Percentiles rank a stretch among this genome's conserved stretches.
These are phyloP conservation scores for Drosophila nr. perissopoda DNA, from an alignment of 2,888 invertebrate species.

Conservation along the genomic window DNA sequence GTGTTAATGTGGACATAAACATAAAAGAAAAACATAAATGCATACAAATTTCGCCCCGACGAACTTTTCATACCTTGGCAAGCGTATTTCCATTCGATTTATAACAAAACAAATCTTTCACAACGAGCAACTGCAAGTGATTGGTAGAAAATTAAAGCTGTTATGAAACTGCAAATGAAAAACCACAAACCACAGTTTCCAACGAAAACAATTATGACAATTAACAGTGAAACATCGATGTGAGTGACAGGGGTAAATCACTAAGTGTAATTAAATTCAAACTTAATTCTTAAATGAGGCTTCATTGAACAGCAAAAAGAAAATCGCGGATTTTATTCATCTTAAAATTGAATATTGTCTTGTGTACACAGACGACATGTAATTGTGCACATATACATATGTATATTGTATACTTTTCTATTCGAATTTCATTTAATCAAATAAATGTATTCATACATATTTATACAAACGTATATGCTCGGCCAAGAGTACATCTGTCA, in stretches of 20 bases:
- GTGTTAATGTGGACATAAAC: slow-evolving; percentile 66
- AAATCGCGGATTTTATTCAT: slow-evolving; percentile 2
- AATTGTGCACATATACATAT: neutral
- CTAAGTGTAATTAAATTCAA: slow-evolving; percentile 42
- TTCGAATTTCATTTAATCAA: neutral
- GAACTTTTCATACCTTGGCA: slow-evolving; percentile 20
- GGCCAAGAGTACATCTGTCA: neutral
- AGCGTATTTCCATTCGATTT: slow-evolving; percentile 2
- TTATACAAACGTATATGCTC: slow-evolving; percentile 4
- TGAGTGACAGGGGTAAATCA: slow-evolving; percentile 13
- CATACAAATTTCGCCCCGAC: slow-evolving; percentile 6
- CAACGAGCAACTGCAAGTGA: slow-evolving; percentile 4
- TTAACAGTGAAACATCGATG: slow-evolving; percentile 29
- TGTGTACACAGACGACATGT: neutral
- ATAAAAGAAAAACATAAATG: slow-evolving; percentile 6
- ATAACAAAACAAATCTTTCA: neutral
- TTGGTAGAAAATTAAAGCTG: slow-evolving; percentile 12
- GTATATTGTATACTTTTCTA: neutral
- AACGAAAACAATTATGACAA: slow-evolving; percentile 43
- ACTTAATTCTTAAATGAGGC: slow-evolving; percentile 36
- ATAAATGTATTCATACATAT: slow-evolving; percentile 3
- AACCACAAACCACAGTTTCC: slow-evolving; percentile 17
- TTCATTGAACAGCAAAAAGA: slow-evolving; percentile 10
- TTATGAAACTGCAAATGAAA: slow-evolving; percentile 2
- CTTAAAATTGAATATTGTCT: slow-evolving; percentile 14